phyloP scores from a whole-genome alignment of 2,888 invertebrate species.

The Ornithoptera priamus region DNA sequence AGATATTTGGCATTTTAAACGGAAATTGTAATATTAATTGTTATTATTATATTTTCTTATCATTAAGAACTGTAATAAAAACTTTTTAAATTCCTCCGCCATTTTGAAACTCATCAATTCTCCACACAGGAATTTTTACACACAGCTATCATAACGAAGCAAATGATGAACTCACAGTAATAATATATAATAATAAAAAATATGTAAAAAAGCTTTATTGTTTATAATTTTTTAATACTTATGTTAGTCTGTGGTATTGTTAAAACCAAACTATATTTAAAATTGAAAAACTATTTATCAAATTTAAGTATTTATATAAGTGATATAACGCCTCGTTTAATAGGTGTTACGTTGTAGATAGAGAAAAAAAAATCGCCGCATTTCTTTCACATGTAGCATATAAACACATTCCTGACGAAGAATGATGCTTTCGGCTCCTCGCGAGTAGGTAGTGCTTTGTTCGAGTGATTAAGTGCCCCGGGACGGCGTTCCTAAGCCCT shows the following conservation, averaged over 20 bases:
- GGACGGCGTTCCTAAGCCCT: slow-evolving; percentile 73
- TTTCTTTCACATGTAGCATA: slow-evolving; percentile 42
- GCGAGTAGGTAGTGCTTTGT: slow-evolving; percentile 78
- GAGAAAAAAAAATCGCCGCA: slow-evolving; percentile 28
- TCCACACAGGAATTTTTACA: too few species aligned
- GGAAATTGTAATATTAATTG: too few species aligned
- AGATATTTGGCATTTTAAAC: too few species aligned
- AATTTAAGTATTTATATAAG: background rate
- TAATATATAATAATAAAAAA: too few species aligned
- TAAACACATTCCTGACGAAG: slow-evolving; percentile 76
- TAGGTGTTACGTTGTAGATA: background rate
- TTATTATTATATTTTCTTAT: too few species aligned
- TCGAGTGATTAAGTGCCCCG: slow-evolving; percentile 77
- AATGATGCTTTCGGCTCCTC: slow-evolving; percentile 78
- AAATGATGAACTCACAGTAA: too few species aligned
- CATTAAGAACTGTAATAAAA: too few species aligned
- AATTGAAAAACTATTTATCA: background rate
- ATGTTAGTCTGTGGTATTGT: background rate
- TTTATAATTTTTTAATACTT: background rate
- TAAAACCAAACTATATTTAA: background rate
- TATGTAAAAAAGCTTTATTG: too few species aligned
- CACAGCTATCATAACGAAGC: too few species aligned
- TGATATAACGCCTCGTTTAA: background rate
- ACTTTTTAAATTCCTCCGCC: too few species aligned
- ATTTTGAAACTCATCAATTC: too few species aligned